phyloP scores from a whole-genome alignment of 1,140 invertebrate species.

The Idris sp. region DNA sequence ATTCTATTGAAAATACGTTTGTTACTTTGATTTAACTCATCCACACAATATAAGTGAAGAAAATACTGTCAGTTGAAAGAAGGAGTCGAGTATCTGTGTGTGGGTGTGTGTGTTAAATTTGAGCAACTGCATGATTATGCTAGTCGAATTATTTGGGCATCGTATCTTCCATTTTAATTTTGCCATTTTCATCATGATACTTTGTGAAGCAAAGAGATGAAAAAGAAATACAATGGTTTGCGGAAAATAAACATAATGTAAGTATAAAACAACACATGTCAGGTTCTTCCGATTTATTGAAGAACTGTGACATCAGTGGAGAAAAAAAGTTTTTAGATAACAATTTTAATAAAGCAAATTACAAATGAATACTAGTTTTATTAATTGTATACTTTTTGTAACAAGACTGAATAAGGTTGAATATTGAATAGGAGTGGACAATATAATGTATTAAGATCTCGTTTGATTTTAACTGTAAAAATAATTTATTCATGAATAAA shows the following conservation, averaged over 20 bases:
- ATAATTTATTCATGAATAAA: conserved; percentile 52
- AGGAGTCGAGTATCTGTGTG: background rate
- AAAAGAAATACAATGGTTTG: conserved; percentile 15
- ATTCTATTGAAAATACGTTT: background rate
- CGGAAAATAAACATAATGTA: conserved; percentile 24
- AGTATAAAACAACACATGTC: conserved; percentile 37
- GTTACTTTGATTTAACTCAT: conserved; percentile 23
- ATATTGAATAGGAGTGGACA: conserved; percentile 26
- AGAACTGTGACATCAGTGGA: conserved; percentile 22
- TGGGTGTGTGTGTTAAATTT: conserved; percentile 28
- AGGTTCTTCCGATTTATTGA: conserved; percentile 31
- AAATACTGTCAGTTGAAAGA: too few species aligned
- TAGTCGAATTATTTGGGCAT: conserved; percentile 61
- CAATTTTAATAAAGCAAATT: conserved; percentile 6
- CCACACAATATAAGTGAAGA: conserved; percentile 5
- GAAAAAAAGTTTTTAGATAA: conserved; percentile 9
- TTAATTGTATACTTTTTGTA: conserved; percentile 48
- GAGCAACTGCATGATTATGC: conserved; percentile 39
- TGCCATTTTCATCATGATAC: too few species aligned
- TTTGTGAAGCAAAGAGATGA: too few species aligned
- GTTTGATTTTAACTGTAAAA: conserved; percentile 25
- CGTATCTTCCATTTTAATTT: conserved; percentile 32
- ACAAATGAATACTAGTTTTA: conserved; percentile 25
- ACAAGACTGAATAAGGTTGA: conserved; percentile 54
- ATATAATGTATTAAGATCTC: conserved; percentile 45